Percentiles rank a stretch among this genome's conserved stretches.
Conservation (phyloP, 2,797 vertebrate species). For the Remorina albescens region DNA sequence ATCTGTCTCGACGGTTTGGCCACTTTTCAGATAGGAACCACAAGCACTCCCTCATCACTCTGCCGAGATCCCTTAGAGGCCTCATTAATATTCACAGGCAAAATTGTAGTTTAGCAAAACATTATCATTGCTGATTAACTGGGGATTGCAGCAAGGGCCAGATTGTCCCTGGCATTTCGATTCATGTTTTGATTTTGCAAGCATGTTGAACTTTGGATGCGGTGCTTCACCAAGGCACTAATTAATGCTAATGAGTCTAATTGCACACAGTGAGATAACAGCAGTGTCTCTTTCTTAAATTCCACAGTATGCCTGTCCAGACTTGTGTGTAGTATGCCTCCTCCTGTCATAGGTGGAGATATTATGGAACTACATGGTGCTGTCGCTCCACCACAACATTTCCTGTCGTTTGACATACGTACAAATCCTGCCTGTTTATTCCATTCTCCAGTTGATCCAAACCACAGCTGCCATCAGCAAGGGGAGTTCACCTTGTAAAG, state of each 20-base stretch:
- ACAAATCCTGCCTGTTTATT: conserved; percentile 16
- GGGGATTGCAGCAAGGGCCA: conserved; percentile 48
- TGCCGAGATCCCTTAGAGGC: conserved; percentile 57
- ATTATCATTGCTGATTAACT: conserved; percentile 70
- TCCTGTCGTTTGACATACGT: conserved; percentile 10
- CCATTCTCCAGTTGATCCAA: conserved; percentile 4
- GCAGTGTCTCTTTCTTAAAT: conserved; percentile 38
- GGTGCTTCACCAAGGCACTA: conserved; percentile 37
- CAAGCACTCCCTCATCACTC: conserved; percentile 48
- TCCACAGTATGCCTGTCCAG: conserved; percentile 3
- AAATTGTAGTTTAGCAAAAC: conserved; percentile 71
- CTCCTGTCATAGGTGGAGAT: conserved; percentile 11
- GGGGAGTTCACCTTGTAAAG: conserved; percentile 12
- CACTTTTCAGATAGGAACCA: conserved; percentile 49
- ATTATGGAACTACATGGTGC: neutral
- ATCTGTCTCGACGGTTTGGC: conserved; percentile 51
- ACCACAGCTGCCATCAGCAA: conserved; percentile 14
- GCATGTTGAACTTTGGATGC: conserved; percentile 60
- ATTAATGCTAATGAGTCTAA: conserved; percentile 64
- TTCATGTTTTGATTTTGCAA: conserved; percentile 66
- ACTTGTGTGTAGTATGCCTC: conserved; percentile 21
- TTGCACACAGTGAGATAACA: conserved; percentile 46
- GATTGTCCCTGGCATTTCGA: conserved; percentile 60
- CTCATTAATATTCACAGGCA: conserved; percentile 73
- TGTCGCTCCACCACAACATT: conserved; percentile 3